Evolutionary conservation across 1,140 invertebrate species (phyloP), one percentile per base, ranked within the genome.

Genomic region (Hormaphis cornu): DNA sequence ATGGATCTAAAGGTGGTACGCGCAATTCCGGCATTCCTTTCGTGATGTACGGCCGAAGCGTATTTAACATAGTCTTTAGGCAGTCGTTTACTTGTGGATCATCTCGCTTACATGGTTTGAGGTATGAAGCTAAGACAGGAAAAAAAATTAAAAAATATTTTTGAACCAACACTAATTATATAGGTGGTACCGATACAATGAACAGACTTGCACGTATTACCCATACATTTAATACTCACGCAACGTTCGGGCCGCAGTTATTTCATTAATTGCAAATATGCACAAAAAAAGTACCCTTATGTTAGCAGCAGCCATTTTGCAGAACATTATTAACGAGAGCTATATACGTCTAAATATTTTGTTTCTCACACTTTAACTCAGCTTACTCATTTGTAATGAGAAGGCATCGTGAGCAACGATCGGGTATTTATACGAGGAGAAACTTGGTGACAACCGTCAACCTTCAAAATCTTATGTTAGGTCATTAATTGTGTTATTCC

Each of bases 21-120:
- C 66, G 58, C 40, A 73, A 54, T 69, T 73, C 72, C 18, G 72
- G 61, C 18, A 73, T 70, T 28, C 72, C 72, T 40, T 70, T 70
- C 30, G 20, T 37, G 8, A 70, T 52, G 24, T 50, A 48, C 3
- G 71, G 69, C 16, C 54, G 42, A 16, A 73, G 24, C 12, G 28
- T 50, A 5, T 54, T 50, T 18, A 73, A n/a, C 16, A 72, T 26
- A 2, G 61, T 54, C 6, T 46, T 53, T 30, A 73, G 12, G 24
- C 72, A 73, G 12, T 69, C 46, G n/a, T 72, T 66, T 6, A 73
- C 24, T 2, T 52, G 3, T 1, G 71, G 58, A n/a, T 72, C 71
- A 46, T 70, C 44, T 54, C 71, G 22, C 6, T 71, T 70, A 22
- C 72, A 73, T 28, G 71, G 69, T 63, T 70, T 72, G 5, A 73